A percentile compares a stretch with the other conserved stretches of the same genome.
Conservation (phyloP, 2,888 invertebrate species). For the Linnaemya tessellans region DNA sequence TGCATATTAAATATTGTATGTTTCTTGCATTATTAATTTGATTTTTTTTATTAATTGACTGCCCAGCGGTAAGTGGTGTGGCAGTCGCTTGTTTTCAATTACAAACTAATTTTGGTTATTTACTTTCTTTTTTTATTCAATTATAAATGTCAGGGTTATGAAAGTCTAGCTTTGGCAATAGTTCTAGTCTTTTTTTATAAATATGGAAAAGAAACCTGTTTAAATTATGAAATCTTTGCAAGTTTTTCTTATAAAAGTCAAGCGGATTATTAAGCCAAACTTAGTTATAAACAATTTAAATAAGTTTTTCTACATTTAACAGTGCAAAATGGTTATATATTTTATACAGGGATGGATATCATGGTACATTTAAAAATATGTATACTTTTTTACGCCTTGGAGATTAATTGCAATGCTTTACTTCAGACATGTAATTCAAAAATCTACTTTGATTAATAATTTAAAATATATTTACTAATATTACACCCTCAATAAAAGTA, state of each 20-base stretch:
- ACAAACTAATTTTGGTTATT: conserved; percentile 1
- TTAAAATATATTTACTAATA: too few species aligned
- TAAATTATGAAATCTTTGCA: conserved; percentile 1
- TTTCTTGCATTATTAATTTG: conserved; percentile 50
- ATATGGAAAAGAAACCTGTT: conserved; percentile 13
- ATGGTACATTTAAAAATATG: too few species aligned
- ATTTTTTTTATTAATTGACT: conserved; percentile 1
- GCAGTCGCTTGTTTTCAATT: background rate
- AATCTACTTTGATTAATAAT: too few species aligned
- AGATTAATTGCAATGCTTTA: too few species aligned
- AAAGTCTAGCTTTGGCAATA: conserved; percentile 15
- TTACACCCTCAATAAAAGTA: too few species aligned
- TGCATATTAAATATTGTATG: conserved; percentile 45
- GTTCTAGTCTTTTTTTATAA: conserved; percentile 8
- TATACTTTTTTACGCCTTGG: too few species aligned
- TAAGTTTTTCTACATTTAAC: too few species aligned
- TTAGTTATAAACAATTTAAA: background rate
- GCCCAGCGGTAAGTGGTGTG: background rate
- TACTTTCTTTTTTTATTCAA: conserved; percentile 51
- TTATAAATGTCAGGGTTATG: conserved; percentile 47
- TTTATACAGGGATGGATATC: too few species aligned
- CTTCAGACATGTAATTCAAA: too few species aligned
- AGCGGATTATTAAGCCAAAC: background rate
- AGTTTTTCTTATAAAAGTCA: background rate
- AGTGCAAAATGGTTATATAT: too few species aligned